A percentile compares a stretch with the other conserved stretches of the same genome.
Evolutionary conservation across 2,113 vertebrate genomes (phyloP).

Genomic region (Plestiodon gilberti): DNA sequence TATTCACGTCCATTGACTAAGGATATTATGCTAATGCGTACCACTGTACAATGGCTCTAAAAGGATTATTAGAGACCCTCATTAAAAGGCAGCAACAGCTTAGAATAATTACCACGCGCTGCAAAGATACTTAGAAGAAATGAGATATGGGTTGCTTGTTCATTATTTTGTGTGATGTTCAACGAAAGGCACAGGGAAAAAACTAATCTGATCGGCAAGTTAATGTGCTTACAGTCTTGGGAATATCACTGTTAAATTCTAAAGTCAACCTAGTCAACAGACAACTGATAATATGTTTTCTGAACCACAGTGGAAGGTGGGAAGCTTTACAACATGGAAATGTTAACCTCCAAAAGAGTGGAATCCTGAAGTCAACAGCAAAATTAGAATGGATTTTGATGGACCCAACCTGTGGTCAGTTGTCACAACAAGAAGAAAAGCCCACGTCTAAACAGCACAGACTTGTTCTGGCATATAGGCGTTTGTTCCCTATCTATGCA

Average conservation of each 20-base stretch:
- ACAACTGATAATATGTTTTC: background rate
- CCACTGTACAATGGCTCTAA: background rate
- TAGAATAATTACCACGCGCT: background rate
- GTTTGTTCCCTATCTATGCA: too few relatives aligned
- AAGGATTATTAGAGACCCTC: background rate
- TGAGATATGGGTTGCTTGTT: background rate
- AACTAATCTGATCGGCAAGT: background rate
- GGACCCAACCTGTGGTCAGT: too few relatives aligned
- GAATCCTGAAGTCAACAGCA: too few relatives aligned
- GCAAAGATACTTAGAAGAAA: background rate
- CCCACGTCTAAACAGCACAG: too few relatives aligned
- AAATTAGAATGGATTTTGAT: too few relatives aligned
- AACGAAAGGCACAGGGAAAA: background rate
- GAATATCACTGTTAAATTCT: background rate
- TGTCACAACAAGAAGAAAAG: too few relatives aligned
- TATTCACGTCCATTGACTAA: background rate
- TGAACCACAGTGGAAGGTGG: background rate
- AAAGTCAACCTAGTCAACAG: background rate
- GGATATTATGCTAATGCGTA: background rate
- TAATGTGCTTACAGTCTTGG: background rate
- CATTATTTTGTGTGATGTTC: background rate
- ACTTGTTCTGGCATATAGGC: too few relatives aligned
- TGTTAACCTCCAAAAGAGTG: too few relatives aligned
- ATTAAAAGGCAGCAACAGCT: background rate
- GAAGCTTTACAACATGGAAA: background rate